Conservation (phyloP, 92 coral and sea anemone species). For the Phenganax marumi region DNA sequence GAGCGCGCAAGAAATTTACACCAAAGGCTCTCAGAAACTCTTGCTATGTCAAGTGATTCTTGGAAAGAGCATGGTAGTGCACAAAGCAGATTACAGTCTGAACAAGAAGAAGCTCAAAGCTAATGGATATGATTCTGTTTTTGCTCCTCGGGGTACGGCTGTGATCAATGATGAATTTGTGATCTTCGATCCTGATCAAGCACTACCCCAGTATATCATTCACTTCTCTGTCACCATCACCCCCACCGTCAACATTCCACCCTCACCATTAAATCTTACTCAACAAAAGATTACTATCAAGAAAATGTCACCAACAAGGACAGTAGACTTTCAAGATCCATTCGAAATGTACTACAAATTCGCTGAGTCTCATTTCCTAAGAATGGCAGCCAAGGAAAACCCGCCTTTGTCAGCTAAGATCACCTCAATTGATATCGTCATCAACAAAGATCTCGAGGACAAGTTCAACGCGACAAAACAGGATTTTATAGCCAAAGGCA, state of each 20-base stretch:
- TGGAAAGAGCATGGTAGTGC: constrained; percentile 31
- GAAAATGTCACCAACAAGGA: constrained; percentile 32
- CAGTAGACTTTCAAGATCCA: constrained; percentile 39
- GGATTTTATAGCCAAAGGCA: constrained; percentile 20
- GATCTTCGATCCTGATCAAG: constrained; percentile 49
- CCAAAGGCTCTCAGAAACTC: constrained; percentile 45
- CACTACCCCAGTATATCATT: constrained; percentile 51
- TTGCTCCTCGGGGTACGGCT: constrained; percentile 26
- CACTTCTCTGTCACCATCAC: background rate
- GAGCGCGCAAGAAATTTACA: constrained; percentile 45
- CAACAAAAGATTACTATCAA: background rate
- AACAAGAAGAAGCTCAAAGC: constrained; percentile 15
- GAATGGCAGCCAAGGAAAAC: background rate
- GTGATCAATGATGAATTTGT: constrained; percentile 51
- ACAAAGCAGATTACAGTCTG: constrained; percentile 20
- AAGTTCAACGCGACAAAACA: constrained; percentile 38
- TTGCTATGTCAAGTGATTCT: constrained; percentile 47
- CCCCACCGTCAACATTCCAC: background rate
- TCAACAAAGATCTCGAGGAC: constrained; percentile 36
- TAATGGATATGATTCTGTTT: constrained; percentile 6
- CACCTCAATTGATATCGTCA: constrained; percentile 37
- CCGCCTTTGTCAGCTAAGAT: constrained; percentile 2
- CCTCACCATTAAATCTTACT: background rate
- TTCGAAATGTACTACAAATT: constrained; percentile 34
- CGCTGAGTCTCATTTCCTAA: constrained; percentile 31